Percentiles rank a stretch among this genome's conserved stretches.
These are phyloP conservation scores for Antechinus stuartii DNA, from an alignment of 2,113 vertebrate genomes.

Conservation along the genomic window DNA sequence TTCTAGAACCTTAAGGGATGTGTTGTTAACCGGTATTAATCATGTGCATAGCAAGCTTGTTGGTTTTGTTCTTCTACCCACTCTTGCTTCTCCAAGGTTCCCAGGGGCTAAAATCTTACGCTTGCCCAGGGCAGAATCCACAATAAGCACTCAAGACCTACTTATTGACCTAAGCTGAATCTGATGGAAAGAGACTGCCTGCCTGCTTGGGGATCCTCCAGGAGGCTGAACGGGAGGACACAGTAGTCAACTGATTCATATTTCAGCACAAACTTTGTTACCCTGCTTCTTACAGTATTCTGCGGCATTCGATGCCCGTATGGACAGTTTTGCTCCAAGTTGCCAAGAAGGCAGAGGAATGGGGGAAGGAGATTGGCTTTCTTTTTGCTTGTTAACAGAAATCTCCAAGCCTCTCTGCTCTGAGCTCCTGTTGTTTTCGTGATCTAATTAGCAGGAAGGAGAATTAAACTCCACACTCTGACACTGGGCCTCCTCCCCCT, in stretches of 20 bases:
- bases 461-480: conserved; percentile 79
- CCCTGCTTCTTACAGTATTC: not conserved
- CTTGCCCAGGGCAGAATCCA: not conserved
- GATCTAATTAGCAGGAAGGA: conserved; percentile 80
- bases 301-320: not conserved
- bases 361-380: not conserved
- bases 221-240: not conserved
- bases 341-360: not conserved
- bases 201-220: not conserved
- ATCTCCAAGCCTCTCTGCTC: conserved; percentile 42
- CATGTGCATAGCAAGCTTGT: not conserved
- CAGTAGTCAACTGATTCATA: not conserved
- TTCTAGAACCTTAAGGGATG: not conserved
- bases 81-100: not conserved
- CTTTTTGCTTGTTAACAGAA: conserved; percentile 19
- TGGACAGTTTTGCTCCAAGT: not conserved
- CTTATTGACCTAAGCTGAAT: not conserved
- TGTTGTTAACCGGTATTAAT: not conserved
- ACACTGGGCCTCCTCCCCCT: conserved; percentile 68
- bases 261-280: not conserved
- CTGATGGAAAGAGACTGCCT: not conserved
- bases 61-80: not conserved
- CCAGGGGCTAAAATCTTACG: not conserved
- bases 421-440: conserved; percentile 21
- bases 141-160: not conserved